Base-by-base conservation (phyloP, 2,888 invertebrate genomes). In the Notodonta dromedarius region DNA sequence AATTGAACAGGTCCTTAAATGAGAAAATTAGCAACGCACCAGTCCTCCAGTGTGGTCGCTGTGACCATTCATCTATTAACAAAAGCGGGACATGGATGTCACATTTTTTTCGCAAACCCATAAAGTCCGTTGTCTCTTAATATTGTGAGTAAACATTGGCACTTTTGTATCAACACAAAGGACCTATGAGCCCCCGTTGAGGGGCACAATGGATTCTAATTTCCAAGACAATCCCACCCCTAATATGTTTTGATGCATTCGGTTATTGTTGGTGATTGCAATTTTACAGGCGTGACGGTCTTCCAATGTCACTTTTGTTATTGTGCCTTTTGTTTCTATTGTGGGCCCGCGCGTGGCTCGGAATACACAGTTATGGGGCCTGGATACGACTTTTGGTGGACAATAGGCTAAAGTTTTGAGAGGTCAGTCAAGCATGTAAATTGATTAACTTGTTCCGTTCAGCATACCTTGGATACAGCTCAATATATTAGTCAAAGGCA, bases 191-290 rank as follows among this genome's bases (percentile, higher is more conserved):
- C 89, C 84, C 92, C 93, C 88, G 91, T 86, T 77, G 93, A 70
- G 79, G 69, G 58, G 11, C 48, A 90, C 83, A 92, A 92, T 83
- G 79, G 74, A 76, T 80, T 78, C 86, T 89, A 90, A 93, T 92
- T 91, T 90, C 70, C 83, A 79, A 84, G 83, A 93, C 91, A 93
- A 93, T 85, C 69, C 71, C 66, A 70, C 69, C 79, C 85, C 83
- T 93, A 93, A 93, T 93, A 90, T 93, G 93, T 93, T 93, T 91
- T 92, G 92, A 91, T 92, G 86, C 86, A 86, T 86, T 86, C 76
- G 78, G 79, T 80, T 76, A 84, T 90, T 89, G 85, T 88, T n/a
- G 83, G 80, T 85, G 88, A 90, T 91, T 88, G 81, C 80, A 76
- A 70, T 81, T 82, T 87, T 87, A 89, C 80, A 80, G 69, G 85